phyloP scores from a whole-genome alignment of 2,888 invertebrate species.

The Serrognathus titanus region DNA sequence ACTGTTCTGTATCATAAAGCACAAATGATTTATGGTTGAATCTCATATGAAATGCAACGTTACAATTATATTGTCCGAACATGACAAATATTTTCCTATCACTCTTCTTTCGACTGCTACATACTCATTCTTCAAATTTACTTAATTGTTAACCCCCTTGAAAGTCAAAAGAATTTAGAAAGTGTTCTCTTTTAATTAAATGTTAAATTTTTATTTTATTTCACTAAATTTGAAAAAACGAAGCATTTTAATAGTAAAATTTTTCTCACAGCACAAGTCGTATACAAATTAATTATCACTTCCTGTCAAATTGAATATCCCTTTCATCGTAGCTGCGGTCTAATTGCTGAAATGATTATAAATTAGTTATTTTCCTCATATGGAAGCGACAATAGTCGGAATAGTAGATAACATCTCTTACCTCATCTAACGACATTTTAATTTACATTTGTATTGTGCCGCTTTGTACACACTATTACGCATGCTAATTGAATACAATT shows the following conservation, averaged over 20 bases:
- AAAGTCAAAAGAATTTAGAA: no score
- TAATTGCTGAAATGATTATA: conserved; percentile 3
- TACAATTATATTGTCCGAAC: background rate
- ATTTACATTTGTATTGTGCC: conserved; percentile 32
- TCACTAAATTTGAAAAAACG: no score
- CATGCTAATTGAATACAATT: conserved; percentile 35
- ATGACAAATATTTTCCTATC: no score
- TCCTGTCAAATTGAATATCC: background rate
- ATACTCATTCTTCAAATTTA: no score
- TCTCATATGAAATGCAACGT: background rate
- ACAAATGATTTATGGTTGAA: conserved; percentile 30
- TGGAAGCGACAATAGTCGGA: conserved; percentile 17
- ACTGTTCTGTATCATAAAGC: conserved; percentile 26
- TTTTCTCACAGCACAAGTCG: conserved; percentile 1
- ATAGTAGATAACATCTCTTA: conserved; percentile 27
- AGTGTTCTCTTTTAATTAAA: no score
- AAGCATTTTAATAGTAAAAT: background rate
- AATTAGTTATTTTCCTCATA: background rate
- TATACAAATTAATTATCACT: conserved; percentile 3
- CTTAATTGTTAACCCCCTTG: no score
- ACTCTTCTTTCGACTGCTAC: no score
- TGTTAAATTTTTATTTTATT: no score
- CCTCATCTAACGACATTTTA: conserved; percentile 33
- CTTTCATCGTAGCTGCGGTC: conserved; percentile 2
- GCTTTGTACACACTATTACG: conserved; percentile 38